Base-by-base conservation (phyloP, 2,797 vertebrate species). In the Hydrophis major region DNA sequence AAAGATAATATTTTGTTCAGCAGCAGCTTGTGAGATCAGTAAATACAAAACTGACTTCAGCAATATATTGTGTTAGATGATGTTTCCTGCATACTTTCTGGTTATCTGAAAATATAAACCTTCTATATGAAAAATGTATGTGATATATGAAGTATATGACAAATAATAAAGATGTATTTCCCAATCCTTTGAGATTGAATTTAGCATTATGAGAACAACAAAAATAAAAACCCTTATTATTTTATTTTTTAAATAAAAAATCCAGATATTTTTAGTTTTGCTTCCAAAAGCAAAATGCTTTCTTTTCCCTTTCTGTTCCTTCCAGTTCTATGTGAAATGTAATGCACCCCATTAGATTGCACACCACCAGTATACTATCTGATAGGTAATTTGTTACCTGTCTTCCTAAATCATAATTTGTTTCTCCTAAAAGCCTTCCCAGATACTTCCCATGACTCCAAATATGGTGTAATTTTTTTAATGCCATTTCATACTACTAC, bases 11-110 rank as follows among this genome's bases (percentile, higher is more conserved):
- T 86, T 89, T 83, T 93, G 42, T 42, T 91, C n/a, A 10, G 50
- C 47, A 56, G 90, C 57, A 83, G 66, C 53, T 89, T 61, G 28
- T 42, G 69, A 93, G 87, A 91, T 14, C 47, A 90, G 66, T 61
- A 93, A 93, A 93, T 91, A 93, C 90, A 93, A 93, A 89, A 83
- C 22, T 50, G 61, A 87, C 14, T 56, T 89, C 69, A 83, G 53
- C 27, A 7, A 18, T 53, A n/a, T 18, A 42, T 83, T 91, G 61
- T 83, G 32, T 89, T 91, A 50, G 90, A 18, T 86, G 50, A 59
- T 8, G 22, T 37, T 91, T 50, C 56, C 57, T 88, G 22, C 47
- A 61, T 63, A n/a, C n/a, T 83, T 69, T 56, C 56, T 16, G 37
- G 20, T 50, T 86, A 42, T 56, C 37, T n/a, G 63, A 89, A 88